Evolutionary conservation across 2,888 invertebrate genomes (phyloP), one percentile per base, ranked within the genome.

Genomic region (Nomada ruficornis): DNA sequence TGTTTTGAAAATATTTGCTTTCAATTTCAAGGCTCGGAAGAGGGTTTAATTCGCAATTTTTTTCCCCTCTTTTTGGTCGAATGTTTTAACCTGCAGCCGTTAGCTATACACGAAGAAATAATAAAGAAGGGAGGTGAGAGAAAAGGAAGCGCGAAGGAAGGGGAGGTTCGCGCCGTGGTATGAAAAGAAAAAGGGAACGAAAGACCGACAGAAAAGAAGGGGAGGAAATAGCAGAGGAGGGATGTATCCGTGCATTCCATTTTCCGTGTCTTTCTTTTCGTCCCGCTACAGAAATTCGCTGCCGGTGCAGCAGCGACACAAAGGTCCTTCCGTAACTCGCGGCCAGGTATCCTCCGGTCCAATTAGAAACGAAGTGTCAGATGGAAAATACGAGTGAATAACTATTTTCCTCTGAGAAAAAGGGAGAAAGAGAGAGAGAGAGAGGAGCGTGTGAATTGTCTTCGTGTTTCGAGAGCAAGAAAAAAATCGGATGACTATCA

Each of bases 341-440:
- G 59, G 64, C 52, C 59, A 68, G 68, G 70, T 71, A 83, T 81
- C 76, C 71, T 54, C 80, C 64, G 72, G 84, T 71, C 74, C 87
- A 87, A 88, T 86, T 85, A 87, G 76, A 78, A 72, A 72, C 74
- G 62, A 70, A 70, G 82, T 81, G 83, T 68, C 77, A 76, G 75
- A 78, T 82, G 85, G 78, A 82, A 84, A 80, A 81, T 84, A 84
- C 80, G 77, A 80, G 77, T 71, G 80, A 84, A 82, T 80, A 85
- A 83, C 77, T 77, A 73, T 79, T 77, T 77, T 74, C 26, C 78
- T 18, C 50, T 63, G 70, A 20, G 47, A 65, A 7, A 36, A 7
- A 0, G 36, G 36, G 9, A 11, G 26, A 26, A 3, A 26, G 26
- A 4, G 54, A 18, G 54, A 54, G 4, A 54, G 20, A 54, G 11